Percentiles rank a stretch among this genome's conserved stretches.
Evolutionary conservation across 2,888 invertebrate species (phyloP).

Genomic region (Helleia helle): DNA sequence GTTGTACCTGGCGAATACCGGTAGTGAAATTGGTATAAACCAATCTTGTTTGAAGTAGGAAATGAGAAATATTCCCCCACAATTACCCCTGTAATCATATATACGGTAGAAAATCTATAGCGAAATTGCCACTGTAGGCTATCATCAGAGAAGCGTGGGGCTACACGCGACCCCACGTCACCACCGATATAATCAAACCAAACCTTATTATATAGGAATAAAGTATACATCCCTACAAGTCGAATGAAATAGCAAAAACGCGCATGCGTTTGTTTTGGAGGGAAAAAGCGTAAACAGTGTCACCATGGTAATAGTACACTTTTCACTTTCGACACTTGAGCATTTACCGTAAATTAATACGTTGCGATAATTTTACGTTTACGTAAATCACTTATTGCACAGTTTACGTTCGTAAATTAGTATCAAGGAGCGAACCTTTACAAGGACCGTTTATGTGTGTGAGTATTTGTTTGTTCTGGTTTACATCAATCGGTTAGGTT

Average conservation of each 20-base stretch:
- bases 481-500: too few relatives aligned
- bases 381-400: neutral
- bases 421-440: neutral
- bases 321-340: slow-evolving; percentile 29
- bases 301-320: slow-evolving; percentile 46
- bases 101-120: slow-evolving; percentile 40
- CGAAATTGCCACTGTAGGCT: slow-evolving; percentile 59
- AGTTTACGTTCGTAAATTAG: neutral
- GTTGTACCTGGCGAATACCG: slow-evolving; percentile 11
- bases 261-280: slow-evolving; percentile 69
- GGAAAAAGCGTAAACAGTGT: slow-evolving; percentile 59
- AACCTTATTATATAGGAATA: slow-evolving; percentile 3
- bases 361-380: neutral
- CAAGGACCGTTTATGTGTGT: neutral
- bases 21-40: slow-evolving; percentile 20
- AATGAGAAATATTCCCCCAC: slow-evolving; percentile 41
- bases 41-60: slow-evolving; percentile 40
- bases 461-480: slow-evolving; percentile 4
- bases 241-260: slow-evolving; percentile 23
- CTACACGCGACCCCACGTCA: slow-evolving; percentile 38
- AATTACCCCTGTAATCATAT: slow-evolving; percentile 32
- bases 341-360: neutral
- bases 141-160: slow-evolving; percentile 45
- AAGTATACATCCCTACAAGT: slow-evolving; percentile 13
- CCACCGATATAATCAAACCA: slow-evolving; percentile 4